A percentile compares a stretch with the other conserved stretches of the same genome.
Conservation (phyloP, 2,888 invertebrate species). For the Eupithecia vulgata region DNA sequence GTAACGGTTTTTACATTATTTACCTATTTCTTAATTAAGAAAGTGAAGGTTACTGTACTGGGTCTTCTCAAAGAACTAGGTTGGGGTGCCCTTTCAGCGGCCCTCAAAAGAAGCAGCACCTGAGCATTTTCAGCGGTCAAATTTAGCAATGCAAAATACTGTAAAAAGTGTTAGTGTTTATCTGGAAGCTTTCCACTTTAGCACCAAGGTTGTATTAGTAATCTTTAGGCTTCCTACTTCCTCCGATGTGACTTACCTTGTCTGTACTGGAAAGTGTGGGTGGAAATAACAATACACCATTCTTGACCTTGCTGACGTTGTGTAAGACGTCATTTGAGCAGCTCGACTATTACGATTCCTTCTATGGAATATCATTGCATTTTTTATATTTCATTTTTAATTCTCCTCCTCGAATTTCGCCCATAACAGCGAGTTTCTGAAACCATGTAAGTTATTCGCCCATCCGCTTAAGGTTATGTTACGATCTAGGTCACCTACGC, state of each 20-base stretch:
- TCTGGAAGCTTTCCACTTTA: neutral
- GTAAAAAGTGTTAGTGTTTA: neutral
- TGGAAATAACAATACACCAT: too few relatives aligned
- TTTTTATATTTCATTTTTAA: neutral
- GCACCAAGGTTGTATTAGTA: neutral
- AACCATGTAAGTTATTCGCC: slow-evolving; percentile 4
- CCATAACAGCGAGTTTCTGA: neutral
- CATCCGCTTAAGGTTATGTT: neutral
- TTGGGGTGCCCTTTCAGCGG: neutral
- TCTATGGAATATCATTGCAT: neutral
- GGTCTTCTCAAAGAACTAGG: neutral
- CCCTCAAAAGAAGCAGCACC: neutral
- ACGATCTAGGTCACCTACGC: neutral
- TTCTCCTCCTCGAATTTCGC: neutral
- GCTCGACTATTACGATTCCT: neutral
- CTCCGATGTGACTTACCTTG: neutral
- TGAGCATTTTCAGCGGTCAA: neutral
- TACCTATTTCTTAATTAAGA: neutral
- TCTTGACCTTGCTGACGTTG: neutral
- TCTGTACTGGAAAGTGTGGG: too few relatives aligned
- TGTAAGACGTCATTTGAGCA: neutral
- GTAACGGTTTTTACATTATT: neutral
- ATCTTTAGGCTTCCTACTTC: neutral
- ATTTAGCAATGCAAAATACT: neutral
- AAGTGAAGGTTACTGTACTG: neutral